phyloP scores from a whole-genome alignment of 2,113 vertebrate species.

The Saccopteryx bilineata region DNA sequence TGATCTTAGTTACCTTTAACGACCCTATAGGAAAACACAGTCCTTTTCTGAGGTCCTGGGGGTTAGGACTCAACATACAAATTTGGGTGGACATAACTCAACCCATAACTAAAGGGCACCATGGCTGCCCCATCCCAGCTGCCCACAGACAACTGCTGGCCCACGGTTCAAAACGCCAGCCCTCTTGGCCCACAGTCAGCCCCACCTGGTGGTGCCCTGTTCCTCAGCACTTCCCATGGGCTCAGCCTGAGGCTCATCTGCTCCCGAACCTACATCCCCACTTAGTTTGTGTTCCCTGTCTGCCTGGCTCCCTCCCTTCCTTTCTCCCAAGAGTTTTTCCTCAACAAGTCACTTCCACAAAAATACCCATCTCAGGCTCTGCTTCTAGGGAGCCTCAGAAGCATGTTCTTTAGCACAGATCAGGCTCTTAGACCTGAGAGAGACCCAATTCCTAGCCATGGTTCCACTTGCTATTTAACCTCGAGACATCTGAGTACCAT shows the following conservation, averaged over 20 bases:
- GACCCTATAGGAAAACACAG: neutral
- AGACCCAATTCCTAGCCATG: neutral
- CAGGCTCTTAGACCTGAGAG: neutral
- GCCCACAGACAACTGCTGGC: neutral
- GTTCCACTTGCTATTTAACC: neutral
- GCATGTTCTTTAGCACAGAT: neutral
- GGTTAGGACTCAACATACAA: neutral
- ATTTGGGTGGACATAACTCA: neutral
- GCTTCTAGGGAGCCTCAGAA: neutral
- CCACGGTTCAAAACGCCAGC: neutral
- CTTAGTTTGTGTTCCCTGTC: neutral
- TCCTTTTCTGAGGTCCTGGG: neutral
- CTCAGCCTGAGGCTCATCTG: neutral
- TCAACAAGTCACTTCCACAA: neutral
- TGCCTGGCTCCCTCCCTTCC: neutral
- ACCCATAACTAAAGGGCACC: neutral
- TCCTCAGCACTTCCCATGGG: neutral
- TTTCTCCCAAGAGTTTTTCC: neutral
- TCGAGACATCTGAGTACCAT: neutral
- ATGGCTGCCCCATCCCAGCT: neutral
- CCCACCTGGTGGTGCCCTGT: neutral
- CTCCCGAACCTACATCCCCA: neutral
- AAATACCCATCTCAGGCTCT: neutral
- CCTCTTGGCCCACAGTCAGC: neutral
- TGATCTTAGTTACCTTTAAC: slow-evolving; percentile 25